A percentile compares a stretch with the other conserved stretches of the same genome.
Conservation (phyloP, 2,888 invertebrate genomes). For the Drosophila affinis region DNA sequence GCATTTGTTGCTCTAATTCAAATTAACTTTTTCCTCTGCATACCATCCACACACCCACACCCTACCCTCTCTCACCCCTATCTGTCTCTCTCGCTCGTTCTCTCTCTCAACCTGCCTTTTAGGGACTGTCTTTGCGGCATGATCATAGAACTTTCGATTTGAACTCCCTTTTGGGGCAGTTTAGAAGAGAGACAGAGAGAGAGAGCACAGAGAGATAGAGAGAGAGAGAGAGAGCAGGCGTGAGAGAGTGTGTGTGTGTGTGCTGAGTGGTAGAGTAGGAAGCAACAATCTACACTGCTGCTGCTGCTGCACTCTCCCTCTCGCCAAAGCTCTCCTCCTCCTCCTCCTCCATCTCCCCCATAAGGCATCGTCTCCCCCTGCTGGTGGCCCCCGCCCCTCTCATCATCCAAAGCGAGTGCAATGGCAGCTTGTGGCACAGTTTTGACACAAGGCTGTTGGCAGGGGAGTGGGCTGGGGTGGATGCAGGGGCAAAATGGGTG, state of each 20-base stretch:
- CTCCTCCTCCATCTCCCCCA: constrained; percentile 6
- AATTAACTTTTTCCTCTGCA: constrained; percentile 71
- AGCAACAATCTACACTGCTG: constrained; percentile 32
- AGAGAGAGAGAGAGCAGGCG: neutral
- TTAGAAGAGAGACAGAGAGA: constrained; percentile 1
- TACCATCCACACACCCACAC: constrained; percentile 21
- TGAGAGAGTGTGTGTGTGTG: neutral
- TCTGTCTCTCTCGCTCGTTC: too few relatives aligned
- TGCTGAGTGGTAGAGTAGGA: constrained; percentile 24
- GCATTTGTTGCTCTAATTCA: constrained; percentile 50
- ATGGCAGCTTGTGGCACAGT: constrained; percentile 38
- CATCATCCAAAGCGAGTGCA: constrained; percentile 28
- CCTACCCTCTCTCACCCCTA: neutral
- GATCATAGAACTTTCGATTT: constrained; percentile 32
- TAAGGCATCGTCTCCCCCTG: neutral
- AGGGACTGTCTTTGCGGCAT: neutral
- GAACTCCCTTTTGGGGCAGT: constrained; percentile 1
- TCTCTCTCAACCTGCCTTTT: neutral
- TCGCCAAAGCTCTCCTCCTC: constrained; percentile 46
- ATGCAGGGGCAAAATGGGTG: constrained; percentile 5
- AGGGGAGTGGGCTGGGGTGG: neutral
- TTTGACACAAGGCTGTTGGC: constrained; percentile 5
- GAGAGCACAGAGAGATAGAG: neutral
- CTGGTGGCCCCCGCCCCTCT: neutral
- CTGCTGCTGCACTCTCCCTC: neutral